Base-by-base conservation (phyloP, 2,797 vertebrate species). In the Pterois miles region DNA sequence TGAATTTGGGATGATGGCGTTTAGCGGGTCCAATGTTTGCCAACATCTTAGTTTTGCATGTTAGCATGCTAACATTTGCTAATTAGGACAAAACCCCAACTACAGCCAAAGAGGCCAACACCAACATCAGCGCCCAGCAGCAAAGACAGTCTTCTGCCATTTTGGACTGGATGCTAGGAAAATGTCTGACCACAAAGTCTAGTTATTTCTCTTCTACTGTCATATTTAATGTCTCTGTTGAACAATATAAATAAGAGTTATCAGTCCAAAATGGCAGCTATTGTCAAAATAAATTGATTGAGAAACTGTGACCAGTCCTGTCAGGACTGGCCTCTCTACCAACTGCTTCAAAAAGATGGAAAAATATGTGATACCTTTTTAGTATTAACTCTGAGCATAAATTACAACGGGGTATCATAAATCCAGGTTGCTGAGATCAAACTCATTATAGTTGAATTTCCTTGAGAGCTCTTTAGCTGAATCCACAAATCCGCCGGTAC, bases 381-480 rank as follows among this genome's bases (percentile, higher is more conserved):
- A n/a, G 29, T 63, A 27, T 36, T n/a, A 23, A 56, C 14, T 60
- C 53, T 10, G 36, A 68, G 40, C n/a, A 27, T 16, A 29, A 53
- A 50, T 31, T 22, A 71, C 53, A 72, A 12, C 2, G 0, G 22
- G 14, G 69, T 71, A 50, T 79, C 84, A 67, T 65, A 48, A 71
- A 27, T 74, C 52, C n/a, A 68, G 67, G 69, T 71, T 23, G 43
- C 8, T 2, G 12, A 71, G 74, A 82, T 83, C 67, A 69, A 56
- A 81, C 56, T 85, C 77, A 84, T 88, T 81, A 88, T 3, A 29
- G 56, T 8, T 9, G 60, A 74, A 43, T 67, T 85, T 84, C 14
- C 52, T 63, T 25, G 4, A 62, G 34, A 81, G 57, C 80, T 52
- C 63, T 74, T 83, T 13, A n/a, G 48, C 70, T 82, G 80, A 87